Evolutionary conservation across 2,113 vertebrate species (phyloP).

Genomic region (Zootoca vivipara): DNA sequence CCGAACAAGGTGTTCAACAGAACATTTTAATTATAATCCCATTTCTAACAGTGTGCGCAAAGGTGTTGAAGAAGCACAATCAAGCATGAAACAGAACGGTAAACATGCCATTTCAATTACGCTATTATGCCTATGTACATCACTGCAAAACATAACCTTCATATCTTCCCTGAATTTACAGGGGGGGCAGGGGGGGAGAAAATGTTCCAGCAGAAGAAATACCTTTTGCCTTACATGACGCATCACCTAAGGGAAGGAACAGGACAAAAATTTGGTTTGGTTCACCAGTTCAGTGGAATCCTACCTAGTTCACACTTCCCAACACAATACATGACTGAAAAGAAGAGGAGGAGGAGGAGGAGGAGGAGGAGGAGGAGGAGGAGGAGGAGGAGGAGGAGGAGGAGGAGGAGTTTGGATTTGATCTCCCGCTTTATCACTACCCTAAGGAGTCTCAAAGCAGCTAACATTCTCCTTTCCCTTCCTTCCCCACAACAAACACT

Average conservation of each 20-base stretch:
- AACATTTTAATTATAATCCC: conserved; percentile 69
- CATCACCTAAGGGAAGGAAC: neutral
- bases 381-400: too few species aligned
- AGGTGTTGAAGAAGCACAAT: conserved; percentile 69
- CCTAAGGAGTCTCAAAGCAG: too few species aligned
- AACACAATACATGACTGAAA: too few species aligned
- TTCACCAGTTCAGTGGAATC: too few species aligned
- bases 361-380: too few species aligned
- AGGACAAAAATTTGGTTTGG: too few species aligned
- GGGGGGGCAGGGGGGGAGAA: conserved; percentile 22
- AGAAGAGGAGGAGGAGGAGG: too few species aligned
- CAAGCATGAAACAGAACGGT: conserved; percentile 72
- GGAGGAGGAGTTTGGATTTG: too few species aligned
- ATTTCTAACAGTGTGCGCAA: conserved; percentile 60
- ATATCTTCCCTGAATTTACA: conserved; percentile 48
- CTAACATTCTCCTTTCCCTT: too few species aligned
- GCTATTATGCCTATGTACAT: conserved; percentile 65
- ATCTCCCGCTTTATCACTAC: too few species aligned
- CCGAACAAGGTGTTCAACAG: conserved; percentile 74
- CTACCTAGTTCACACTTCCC: too few species aligned
- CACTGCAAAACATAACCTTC: conserved; percentile 59
- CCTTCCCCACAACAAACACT: too few species aligned
- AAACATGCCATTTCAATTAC: conserved; percentile 70
- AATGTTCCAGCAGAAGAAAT: conserved; percentile 29
- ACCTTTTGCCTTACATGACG: conserved; percentile 42